phyloP scores from a whole-genome alignment of 2,888 invertebrate species.

The Callyntrura sp. region DNA sequence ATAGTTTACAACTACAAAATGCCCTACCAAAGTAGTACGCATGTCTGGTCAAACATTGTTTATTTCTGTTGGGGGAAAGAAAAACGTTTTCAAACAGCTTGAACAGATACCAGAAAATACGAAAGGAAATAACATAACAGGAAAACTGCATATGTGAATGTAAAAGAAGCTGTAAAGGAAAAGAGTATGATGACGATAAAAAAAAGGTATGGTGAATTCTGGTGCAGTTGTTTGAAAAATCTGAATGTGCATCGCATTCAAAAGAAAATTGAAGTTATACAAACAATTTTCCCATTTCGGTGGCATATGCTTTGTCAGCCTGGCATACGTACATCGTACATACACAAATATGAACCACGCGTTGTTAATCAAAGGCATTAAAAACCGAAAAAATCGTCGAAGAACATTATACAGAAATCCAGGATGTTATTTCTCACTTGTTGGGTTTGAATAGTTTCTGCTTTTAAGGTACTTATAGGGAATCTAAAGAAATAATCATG shows the following conservation, averaged over 20 bases:
- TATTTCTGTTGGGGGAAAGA: conserved; percentile 51
- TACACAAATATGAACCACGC: background rate
- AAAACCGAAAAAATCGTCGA: background rate
- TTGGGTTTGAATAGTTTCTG: conserved; percentile 7
- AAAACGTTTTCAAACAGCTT: conserved; percentile 52
- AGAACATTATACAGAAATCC: conserved; percentile 5
- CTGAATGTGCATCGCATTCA: background rate
- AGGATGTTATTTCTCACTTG: background rate
- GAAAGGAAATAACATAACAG: background rate
- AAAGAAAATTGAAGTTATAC: background rate
- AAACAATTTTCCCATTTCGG: background rate
- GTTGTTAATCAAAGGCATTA: background rate
- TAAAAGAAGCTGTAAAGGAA: background rate
- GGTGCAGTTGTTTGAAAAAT: conserved; percentile 4
- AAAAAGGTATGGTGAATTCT: conserved; percentile 2
- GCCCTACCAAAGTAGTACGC: background rate
- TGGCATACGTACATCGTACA: background rate
- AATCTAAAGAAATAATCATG: conserved; percentile 2
- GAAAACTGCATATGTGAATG: background rate
- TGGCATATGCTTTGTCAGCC: background rate
- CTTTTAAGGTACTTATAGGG: conserved; percentile 4
- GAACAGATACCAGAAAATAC: conserved; percentile 37
- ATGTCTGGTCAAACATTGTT: conserved; percentile 54
- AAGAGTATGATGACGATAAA: conserved; percentile 1
- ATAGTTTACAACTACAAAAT: background rate